These are phyloP conservation scores for Cerastis rubricosa DNA, from an alignment of 2,888 invertebrate species.

Conservation along the genomic window DNA sequence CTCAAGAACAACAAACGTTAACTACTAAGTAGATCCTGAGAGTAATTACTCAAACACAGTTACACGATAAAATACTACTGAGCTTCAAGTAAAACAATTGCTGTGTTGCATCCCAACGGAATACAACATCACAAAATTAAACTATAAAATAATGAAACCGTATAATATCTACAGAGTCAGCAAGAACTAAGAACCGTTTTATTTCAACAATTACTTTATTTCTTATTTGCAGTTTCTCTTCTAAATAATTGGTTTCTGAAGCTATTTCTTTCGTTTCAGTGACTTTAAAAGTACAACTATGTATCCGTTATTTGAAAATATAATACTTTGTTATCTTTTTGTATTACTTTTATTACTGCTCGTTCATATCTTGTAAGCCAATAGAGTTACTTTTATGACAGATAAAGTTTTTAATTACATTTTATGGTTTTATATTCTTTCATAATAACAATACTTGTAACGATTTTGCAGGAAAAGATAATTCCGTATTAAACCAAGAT, in stretches of 20 bases:
- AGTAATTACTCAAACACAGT: not conserved
- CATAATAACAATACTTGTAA: not conserved
- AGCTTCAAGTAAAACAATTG: not conserved
- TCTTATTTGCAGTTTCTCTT: constrained; percentile 55
- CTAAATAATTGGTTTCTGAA: constrained; percentile 55
- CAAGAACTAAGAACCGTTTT: constrained; percentile 21
- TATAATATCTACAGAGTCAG: constrained; percentile 18
- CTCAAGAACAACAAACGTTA: not conserved
- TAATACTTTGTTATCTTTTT: constrained; percentile 52
- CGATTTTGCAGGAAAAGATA: not conserved
- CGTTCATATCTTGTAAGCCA: constrained; percentile 22
- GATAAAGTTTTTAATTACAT: constrained; percentile 38
- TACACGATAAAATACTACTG: not conserved
- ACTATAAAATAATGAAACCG: constrained; percentile 12
- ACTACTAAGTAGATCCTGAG: not conserved
- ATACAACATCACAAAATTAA: constrained; percentile 6
- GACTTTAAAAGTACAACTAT: constrained; percentile 54
- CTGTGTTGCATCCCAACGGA: not conserved
- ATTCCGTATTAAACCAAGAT: not conserved
- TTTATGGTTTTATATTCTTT: constrained; percentile 1
- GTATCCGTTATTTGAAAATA: constrained; percentile 35
- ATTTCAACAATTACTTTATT: constrained; percentile 53
- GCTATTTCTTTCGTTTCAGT: constrained; percentile 38
- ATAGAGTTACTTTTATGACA: constrained; percentile 1
- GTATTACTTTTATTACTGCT: constrained; percentile 42